Evolutionary conservation across 2,888 invertebrate species (phyloP), one percentile per base, ranked within the genome.

Genomic region (Stenodera caucasica): DNA sequence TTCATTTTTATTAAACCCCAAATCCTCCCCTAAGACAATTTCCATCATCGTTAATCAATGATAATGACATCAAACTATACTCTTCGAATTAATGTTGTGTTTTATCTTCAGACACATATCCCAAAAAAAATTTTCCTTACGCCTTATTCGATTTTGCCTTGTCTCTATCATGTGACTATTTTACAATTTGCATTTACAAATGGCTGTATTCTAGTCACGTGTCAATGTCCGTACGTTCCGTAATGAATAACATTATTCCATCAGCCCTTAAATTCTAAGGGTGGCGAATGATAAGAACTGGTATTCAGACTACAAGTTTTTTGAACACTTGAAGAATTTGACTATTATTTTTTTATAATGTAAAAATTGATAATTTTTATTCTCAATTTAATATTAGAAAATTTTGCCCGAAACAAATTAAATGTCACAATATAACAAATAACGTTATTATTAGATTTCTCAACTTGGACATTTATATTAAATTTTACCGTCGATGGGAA

Each of bases 381-480:
- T n/a, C n/a, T n/a, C n/a, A n/a, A n/a, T n/a, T n/a, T n/a, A n/a
- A n/a, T n/a, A n/a, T n/a, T n/a, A n/a, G n/a, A n/a, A n/a, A n/a
- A n/a, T n/a, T n/a, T n/a, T n/a, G n/a, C n/a, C n/a, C n/a, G 15
- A 15, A 15, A 37, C 37, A 37, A 37, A 37, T 37, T 37, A 37
- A 15, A 37, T 8, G 15, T 37, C 37, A 37, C 37, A 15, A 3
- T 15, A 37, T 15, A 14, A 37, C 9, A 15, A 15, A 37, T 37
- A 37, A 7, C 8, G 7, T 37, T 15, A 37, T 37, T 37, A 37
- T 37, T 37, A 37, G 6, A 37, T 37, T 37, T 14, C 7, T 4
- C 5, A 37, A 37, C 33, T 33, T 37, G 37, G 37, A 37, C 37
- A 15, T 37, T 37, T 37, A 37, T 37, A 37, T 37, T 37, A 37